Evolutionary conservation across 2,888 invertebrate genomes (phyloP).

Genomic region (Cantharis rufa): DNA sequence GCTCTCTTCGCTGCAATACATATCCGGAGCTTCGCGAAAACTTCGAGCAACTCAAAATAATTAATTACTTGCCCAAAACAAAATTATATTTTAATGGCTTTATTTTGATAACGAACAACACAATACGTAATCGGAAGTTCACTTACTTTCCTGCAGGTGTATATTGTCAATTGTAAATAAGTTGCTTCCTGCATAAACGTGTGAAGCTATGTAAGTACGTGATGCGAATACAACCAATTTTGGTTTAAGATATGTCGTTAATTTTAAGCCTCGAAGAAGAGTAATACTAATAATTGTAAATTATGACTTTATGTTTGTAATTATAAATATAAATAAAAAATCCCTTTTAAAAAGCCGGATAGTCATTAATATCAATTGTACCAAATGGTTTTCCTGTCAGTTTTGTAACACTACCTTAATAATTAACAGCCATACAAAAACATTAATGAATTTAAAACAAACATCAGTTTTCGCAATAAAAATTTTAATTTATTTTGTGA

Average conservation of each 20-base stretch:
- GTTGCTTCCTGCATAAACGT: constrained; percentile 31
- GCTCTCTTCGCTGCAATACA: neutral
- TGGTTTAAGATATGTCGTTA: constrained; percentile 12
- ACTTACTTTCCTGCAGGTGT: constrained; percentile 36
- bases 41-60: neutral
- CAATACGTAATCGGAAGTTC: constrained; percentile 1
- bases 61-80: neutral
- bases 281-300: neutral
- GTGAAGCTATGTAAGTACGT: constrained; percentile 22
- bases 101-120: neutral
- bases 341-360: neutral
- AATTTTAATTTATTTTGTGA: neutral
- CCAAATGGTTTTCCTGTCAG: neutral
- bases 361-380: constrained; percentile 2
- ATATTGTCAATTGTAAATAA: constrained; percentile 29
- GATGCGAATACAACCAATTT: constrained; percentile 15
- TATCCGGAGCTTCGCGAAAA: neutral
- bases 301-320: neutral
- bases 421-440: neutral
- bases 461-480: neutral
- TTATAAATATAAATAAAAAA: neutral
- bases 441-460: neutral
- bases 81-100: neutral
- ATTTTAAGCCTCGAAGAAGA: neutral
- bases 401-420: neutral